phyloP scores from a whole-genome alignment of 2,888 invertebrate genomes.

The Cephus sareptanus region DNA sequence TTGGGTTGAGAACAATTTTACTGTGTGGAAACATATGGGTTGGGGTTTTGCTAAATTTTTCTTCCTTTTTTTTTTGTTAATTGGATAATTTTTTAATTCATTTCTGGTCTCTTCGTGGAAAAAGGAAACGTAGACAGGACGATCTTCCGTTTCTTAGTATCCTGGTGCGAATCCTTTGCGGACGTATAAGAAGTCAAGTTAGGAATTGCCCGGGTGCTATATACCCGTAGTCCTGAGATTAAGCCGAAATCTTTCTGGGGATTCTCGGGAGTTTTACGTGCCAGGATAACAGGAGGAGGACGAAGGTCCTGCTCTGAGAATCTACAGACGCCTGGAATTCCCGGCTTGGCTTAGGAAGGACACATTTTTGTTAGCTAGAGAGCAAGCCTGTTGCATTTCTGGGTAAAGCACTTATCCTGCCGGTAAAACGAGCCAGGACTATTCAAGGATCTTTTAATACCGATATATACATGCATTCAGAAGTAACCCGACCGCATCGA shows the following conservation, averaged over 20 bases:
- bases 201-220: background rate
- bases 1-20: no score
- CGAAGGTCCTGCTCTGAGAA: constrained; percentile 14
- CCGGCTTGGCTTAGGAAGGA: background rate
- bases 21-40: no score
- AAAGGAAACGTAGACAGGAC: no score
- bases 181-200: background rate
- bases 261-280: constrained; percentile 39
- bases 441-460: background rate
- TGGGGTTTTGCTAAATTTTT: no score
- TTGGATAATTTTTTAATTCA: no score
- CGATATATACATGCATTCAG: background rate
- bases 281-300: constrained; percentile 45
- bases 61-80: no score
- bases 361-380: background rate
- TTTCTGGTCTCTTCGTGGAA: no score
- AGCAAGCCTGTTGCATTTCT: constrained; percentile 44
- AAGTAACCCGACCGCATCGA: background rate
- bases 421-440: background rate
- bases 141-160: background rate
- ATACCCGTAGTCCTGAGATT: constrained; percentile 6
- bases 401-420: background rate
- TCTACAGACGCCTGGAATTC: background rate
- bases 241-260: constrained; percentile 28
- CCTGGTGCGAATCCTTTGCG: background rate